phyloP scores from a whole-genome alignment of 2,113 vertebrate species.

The Piaya cayana region DNA sequence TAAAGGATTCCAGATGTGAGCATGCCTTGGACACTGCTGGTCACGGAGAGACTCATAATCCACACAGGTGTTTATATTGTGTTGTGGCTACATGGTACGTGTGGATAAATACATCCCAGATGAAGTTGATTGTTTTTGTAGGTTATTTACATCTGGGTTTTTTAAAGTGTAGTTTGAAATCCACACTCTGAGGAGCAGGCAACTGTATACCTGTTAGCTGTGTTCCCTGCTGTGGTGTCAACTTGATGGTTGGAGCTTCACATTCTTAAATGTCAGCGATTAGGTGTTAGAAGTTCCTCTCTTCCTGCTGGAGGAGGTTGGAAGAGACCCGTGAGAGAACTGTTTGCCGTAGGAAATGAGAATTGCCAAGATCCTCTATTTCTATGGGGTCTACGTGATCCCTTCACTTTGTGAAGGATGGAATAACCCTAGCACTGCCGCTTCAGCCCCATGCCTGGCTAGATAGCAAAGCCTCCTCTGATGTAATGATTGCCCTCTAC shows the following conservation, averaged over 20 bases:
- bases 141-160: neutral
- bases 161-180: conserved; percentile 28
- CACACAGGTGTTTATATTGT: neutral
- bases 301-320: conserved; percentile 45
- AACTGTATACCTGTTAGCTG: conserved; percentile 15
- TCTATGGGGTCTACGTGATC: neutral
- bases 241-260: neutral
- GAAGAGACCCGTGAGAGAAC: conserved; percentile 42
- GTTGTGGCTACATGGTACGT: neutral
- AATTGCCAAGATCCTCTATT: neutral
- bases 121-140: conserved; percentile 3
- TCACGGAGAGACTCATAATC: neutral
- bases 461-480: neutral
- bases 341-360: neutral
- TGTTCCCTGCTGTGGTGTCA: conserved; percentile 1
- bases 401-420: neutral
- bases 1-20: conserved; percentile 36
- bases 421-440: neutral
- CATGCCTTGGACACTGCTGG: neutral
- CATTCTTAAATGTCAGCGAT: conserved; percentile 45
- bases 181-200: neutral
- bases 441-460: neutral
- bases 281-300: conserved; percentile 25
- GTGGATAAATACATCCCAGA: conserved; percentile 4
- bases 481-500: fast-evolving